Evolutionary conservation across 2,888 invertebrate species (phyloP).

Genomic region (Sthenelais limicola): DNA sequence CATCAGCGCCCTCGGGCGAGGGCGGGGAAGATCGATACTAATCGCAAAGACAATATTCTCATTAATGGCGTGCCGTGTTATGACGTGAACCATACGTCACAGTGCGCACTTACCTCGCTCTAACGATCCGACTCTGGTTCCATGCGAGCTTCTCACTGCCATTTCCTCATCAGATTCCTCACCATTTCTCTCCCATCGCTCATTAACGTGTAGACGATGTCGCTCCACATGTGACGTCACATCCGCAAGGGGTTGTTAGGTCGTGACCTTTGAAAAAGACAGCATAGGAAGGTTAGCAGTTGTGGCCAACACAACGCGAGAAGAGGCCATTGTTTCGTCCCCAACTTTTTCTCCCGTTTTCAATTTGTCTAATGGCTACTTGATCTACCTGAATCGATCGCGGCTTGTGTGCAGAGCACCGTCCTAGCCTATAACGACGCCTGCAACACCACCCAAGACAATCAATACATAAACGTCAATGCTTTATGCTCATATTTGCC

Average conservation of each 20-base stretch:
- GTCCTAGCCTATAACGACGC: too few species aligned
- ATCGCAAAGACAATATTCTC: slow-evolving; percentile 35
- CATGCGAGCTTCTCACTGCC: not conserved
- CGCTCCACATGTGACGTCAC: not conserved
- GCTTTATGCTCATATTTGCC: too few species aligned
- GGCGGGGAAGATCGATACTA: slow-evolving; percentile 8
- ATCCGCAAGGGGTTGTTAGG: not conserved
- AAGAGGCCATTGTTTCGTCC: not conserved
- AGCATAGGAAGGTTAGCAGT: not conserved
- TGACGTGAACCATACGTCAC: not conserved
- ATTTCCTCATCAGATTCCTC: not conserved
- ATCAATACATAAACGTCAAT: too few species aligned
- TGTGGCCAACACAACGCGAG: not conserved
- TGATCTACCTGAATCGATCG: slow-evolving; percentile 24
- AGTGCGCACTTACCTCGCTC: slow-evolving; percentile 21
- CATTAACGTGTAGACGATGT: not conserved
- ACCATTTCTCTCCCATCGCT: not conserved
- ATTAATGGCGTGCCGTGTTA: slow-evolving; percentile 16
- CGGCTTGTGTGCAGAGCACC: slow-evolving; percentile 13
- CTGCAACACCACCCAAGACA: too few species aligned
- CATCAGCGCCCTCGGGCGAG: slow-evolving; percentile 22
- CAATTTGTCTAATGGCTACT: slow-evolving; percentile 36
- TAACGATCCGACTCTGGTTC: slow-evolving; percentile 1
- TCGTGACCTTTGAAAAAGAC: not conserved
- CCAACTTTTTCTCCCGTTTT: slow-evolving; percentile 12